These are phyloP conservation scores for Papilio elwesi DNA, from an alignment of 2,888 invertebrate species.

Conservation along the genomic window DNA sequence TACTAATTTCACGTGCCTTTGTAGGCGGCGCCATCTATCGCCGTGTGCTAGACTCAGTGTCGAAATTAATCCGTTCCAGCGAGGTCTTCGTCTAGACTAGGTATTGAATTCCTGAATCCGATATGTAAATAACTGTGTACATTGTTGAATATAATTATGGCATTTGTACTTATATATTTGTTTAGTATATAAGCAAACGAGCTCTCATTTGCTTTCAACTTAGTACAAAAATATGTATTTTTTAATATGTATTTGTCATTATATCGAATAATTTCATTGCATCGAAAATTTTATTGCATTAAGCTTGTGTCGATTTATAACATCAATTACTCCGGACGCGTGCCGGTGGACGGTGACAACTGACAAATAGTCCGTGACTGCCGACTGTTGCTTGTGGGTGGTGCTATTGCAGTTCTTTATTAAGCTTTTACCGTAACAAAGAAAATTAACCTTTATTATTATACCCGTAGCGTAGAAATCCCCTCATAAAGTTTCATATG, in stretches of 20 bases:
- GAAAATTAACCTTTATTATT: slow-evolving; percentile 40
- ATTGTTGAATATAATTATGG: background rate
- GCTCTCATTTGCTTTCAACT: no score
- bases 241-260: no score
- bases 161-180: background rate
- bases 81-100: slow-evolving; percentile 47
- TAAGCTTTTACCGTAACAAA: slow-evolving; percentile 13
- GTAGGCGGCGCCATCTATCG: slow-evolving; percentile 54
- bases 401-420: slow-evolving; percentile 45
- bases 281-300: slow-evolving; percentile 64
- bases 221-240: no score
- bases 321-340: slow-evolving; percentile 77
- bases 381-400: slow-evolving; percentile 71
- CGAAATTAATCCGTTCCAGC: slow-evolving; percentile 55
- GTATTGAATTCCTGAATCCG: slow-evolving; percentile 35
- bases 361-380: slow-evolving; percentile 74
- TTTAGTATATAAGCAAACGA: background rate
- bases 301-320: slow-evolving; percentile 76
- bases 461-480: slow-evolving; percentile 31
- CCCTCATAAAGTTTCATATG: background rate
- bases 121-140: slow-evolving; percentile 3
- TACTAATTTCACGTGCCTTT: slow-evolving; percentile 71
- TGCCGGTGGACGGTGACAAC: slow-evolving; percentile 67
- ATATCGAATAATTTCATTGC: slow-evolving; percentile 47
- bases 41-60: slow-evolving; percentile 47